Conservation (phyloP, 2,797 vertebrate genomes). For the Bryconaethiops microstoma region DNA sequence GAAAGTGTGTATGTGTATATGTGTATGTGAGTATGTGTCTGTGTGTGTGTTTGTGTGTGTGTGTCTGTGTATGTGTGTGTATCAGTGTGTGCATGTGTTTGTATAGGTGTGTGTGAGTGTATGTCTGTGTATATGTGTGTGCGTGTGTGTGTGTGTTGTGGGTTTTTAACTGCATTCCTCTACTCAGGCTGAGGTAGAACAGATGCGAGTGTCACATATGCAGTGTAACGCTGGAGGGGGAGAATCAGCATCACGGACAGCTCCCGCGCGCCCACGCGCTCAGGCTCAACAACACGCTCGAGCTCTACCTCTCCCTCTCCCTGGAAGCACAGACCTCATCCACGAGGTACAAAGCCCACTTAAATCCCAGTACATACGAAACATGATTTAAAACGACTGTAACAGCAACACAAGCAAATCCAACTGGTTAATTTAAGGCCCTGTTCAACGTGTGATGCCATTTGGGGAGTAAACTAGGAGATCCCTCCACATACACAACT, state of each 20-base stretch:
- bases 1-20: too few species aligned
- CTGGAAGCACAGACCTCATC: neutral
- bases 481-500: too few species aligned
- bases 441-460: neutral
- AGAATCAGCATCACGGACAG: conserved; percentile 52
- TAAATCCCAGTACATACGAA: neutral
- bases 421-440: neutral
- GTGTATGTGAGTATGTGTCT: too few species aligned
- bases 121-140: too few species aligned
- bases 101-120: too few species aligned
- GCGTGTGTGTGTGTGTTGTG: too few species aligned
- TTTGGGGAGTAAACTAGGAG: neutral
- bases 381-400: neutral
- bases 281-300: neutral
- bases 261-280: conserved; percentile 50
- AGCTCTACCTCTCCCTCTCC: conserved; percentile 21
- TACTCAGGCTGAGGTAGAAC: conserved; percentile 8
- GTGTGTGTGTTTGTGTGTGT: too few species aligned
- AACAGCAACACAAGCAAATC: neutral
- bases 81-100: too few species aligned
- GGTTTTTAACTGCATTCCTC: conserved; percentile 11
- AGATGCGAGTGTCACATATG: conserved; percentile 39
- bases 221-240: conserved; percentile 37
- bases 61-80: too few species aligned
- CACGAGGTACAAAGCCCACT: neutral